Conservation (phyloP, 2,797 vertebrate genomes). For the Merluccius polli region DNA sequence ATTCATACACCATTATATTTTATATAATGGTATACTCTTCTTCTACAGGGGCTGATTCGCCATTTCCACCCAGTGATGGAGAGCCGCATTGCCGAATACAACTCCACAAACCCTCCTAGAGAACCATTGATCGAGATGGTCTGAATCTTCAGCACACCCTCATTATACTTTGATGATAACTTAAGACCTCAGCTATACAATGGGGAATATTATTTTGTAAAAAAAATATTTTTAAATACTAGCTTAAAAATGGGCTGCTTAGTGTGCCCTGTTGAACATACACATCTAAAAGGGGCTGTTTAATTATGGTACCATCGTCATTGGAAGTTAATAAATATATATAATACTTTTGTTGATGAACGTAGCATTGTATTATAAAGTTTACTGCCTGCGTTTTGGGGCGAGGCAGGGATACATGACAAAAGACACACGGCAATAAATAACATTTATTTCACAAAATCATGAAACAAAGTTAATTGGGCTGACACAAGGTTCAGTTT, state of each 20-base stretch:
- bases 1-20: not conserved
- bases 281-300: not conserved
- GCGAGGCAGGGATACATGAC: not conserved
- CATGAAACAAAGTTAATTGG: slow-evolving; percentile 45
- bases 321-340: not conserved
- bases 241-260: not conserved
- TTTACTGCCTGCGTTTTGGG: not conserved
- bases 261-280: not conserved
- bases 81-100: slow-evolving; percentile 66
- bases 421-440: slow-evolving; percentile 49
- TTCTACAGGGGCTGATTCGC: slow-evolving; percentile 74
- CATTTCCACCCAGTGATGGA: slow-evolving; percentile 78
- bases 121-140: slow-evolving; percentile 49
- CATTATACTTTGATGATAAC: not conserved
- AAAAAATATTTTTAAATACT: not conserved
- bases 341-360: not conserved
- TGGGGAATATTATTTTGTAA: not conserved
- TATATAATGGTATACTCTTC: not conserved
- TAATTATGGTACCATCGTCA: not conserved
- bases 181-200: not conserved
- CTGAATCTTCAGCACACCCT: slow-evolving; percentile 21
- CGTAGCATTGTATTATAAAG: not conserved
- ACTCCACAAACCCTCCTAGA: slow-evolving; percentile 34
- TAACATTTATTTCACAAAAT: slow-evolving; percentile 69
- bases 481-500: slow-evolving; percentile 41